Evolutionary conservation across 2,113 vertebrate species (phyloP), one percentile per base, ranked within the genome.

Genomic region (Triplophysa tibetana): DNA sequence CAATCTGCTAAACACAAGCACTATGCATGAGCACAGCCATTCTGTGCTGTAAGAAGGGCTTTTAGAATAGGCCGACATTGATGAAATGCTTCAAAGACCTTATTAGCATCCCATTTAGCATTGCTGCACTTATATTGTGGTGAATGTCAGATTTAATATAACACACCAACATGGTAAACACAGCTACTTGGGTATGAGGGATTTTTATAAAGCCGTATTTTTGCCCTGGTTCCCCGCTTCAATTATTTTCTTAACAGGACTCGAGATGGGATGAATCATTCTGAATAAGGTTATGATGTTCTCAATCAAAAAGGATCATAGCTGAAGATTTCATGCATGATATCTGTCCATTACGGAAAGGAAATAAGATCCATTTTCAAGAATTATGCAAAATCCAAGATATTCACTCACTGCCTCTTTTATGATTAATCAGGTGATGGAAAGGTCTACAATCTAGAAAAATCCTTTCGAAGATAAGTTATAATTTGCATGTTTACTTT

Each of bases 131-230:
- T 70, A 58, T 75, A 75, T 75, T 76, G 69, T 78, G 48, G 81
- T 79, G 79, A 43, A 74, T 77, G 82, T 85, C 76, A 85, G 73
- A 84, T 86, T 85, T 76, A 76, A 80, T 77, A 80, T 80, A 81
- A 75, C 66, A 82, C 83, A 80, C 83, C 80, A 85, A 64, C 61
- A 67, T 77, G 63, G 38, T 73, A 75, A 82, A 83, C 68, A 50
- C 70, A 14, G 73, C 79, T 84, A 74, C 84, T 80, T 80, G 74
- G 24, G 61, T 69, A 83, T 82, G 77, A 84, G 80, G 83, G 60
- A 67, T 29, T 72, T 67, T 70, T 70, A 80, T 73, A 77, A 81
- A 82, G 73, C 62, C 70, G 75, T 80, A 83, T 79, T 83, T 86
- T 80, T 83, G 68, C 26, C 33, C 83, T 69, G 70, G 54, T 79